Evolutionary conservation across 2,113 vertebrate genomes (phyloP).

Genomic region (Phaetusa simplex): DNA sequence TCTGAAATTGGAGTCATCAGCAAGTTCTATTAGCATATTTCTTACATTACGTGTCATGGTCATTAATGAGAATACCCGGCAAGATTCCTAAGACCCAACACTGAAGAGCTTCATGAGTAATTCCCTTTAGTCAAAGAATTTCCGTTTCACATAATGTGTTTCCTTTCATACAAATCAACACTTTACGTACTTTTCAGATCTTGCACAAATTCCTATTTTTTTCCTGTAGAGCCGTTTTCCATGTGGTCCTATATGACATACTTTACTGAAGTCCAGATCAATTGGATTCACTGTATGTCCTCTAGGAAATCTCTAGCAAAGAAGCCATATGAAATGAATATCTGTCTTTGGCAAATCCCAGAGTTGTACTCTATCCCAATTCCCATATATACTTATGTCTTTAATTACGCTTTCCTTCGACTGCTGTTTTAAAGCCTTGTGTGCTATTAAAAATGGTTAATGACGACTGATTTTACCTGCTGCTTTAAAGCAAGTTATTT

Average conservation of each 20-base stretch:
- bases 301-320: constrained; percentile 33
- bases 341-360: constrained; percentile 29
- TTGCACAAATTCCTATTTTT: background rate
- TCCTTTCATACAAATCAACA: constrained; percentile 21
- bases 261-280: constrained; percentile 9
- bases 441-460: background rate
- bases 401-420: background rate
- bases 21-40: background rate
- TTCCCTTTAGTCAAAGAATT: constrained; percentile 19
- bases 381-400: background rate
- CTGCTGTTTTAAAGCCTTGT: constrained; percentile 5
- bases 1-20: background rate
- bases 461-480: background rate
- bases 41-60: background rate
- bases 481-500: background rate
- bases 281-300: background rate
- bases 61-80: background rate
- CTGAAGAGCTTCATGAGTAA: background rate
- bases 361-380: background rate
- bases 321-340: constrained; percentile 22
- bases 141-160: constrained; percentile 32
- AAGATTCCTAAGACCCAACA: background rate
- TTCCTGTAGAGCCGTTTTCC: background rate
- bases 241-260: background rate
- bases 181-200: constrained; percentile 1